Evolutionary conservation across 2,113 vertebrate species (phyloP), one percentile per base, ranked within the genome.

Genomic region (Phycodurus eques): DNA sequence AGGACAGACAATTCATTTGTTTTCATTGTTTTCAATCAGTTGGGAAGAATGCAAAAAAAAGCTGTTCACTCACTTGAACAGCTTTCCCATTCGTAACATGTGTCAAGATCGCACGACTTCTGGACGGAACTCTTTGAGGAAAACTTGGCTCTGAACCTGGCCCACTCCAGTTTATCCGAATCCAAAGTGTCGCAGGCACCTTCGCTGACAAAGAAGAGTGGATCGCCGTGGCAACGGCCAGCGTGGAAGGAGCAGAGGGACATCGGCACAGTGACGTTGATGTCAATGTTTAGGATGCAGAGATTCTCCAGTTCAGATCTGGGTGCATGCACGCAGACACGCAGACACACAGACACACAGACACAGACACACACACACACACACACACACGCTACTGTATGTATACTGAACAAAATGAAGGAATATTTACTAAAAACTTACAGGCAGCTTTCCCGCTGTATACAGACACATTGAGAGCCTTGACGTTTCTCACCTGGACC

Each of bases 31-130:
- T 3, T 11, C n/a, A 22, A 31, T 20, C 13, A 51, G 14, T 49
- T n/a, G 14, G 44, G 7, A 66, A 22, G 10, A 8, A 3, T 19
- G 9, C 4, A 7, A 51, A 20, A 22, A 35, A 69, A 54, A 27
- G 47, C 39, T 31, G 14, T 42, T 8, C 14, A 62, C 81, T 80
- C 89, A 98, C 96, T 94, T 82, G 91, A 83, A 80, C 97, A 99
- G 13, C 82, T 92, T 74, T 98, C 96, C 96, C 97, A 98, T 42
- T 96, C 95, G 0, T 95, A 97, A 78, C 96, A 98, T 22, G 85
- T 94, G 82, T 98, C 92, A 8, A 92, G 92, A 33, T 86, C 93
- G 27, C 97, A 99, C 9, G 92, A 59, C 64, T 88, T 83, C 76
- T 87, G 93, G 59, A 91, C 92, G 1, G 90, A 86, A 86, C 96